These are phyloP conservation scores for Neogobius melanostomus DNA, from an alignment of 2,113 vertebrate species.

Conservation along the genomic window DNA sequence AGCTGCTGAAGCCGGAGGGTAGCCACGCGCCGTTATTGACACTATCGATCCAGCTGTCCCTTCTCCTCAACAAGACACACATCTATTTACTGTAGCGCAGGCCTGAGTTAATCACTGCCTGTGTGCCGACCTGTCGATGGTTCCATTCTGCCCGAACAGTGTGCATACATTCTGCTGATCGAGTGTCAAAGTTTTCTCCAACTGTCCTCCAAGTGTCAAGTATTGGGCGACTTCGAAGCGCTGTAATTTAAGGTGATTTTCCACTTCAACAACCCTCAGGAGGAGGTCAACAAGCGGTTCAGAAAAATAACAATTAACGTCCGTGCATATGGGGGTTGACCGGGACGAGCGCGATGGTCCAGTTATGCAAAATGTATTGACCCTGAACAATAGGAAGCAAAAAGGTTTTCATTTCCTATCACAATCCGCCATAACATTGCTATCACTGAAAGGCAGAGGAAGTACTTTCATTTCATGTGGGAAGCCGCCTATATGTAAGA, in stretches of 20 bases:
- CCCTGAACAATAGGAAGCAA: neutral
- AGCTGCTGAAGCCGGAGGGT: conserved; percentile 7
- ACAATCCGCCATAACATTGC: conserved; percentile 6
- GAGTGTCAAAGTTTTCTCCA: conserved; percentile 37
- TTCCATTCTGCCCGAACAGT: conserved; percentile 24
- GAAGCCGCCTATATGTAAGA: no score
- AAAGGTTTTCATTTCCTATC: neutral
- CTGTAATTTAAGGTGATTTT: conserved; percentile 53
- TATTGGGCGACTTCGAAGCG: conserved; percentile 34
- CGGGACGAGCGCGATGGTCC: neutral
- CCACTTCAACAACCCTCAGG: conserved; percentile 21
- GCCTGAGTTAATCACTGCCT: conserved; percentile 21
- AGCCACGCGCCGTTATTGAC: conserved; percentile 29
- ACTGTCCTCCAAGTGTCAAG: conserved; percentile 33
- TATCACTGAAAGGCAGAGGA: neutral
- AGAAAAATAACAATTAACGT: conserved; percentile 22
- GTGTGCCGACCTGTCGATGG: neutral
- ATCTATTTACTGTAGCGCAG: conserved; percentile 37
- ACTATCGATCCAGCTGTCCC: conserved; percentile 25
- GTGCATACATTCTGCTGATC: conserved; percentile 27
- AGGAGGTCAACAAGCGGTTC: conserved; percentile 16
- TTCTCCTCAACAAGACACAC: conserved; percentile 28
- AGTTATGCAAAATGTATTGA: no score
- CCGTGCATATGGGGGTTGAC: conserved; percentile 14
- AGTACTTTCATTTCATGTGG: neutral